Evolutionary conservation across 2,797 vertebrate species (phyloP).

Genomic region (Nannoperca obscura): DNA sequence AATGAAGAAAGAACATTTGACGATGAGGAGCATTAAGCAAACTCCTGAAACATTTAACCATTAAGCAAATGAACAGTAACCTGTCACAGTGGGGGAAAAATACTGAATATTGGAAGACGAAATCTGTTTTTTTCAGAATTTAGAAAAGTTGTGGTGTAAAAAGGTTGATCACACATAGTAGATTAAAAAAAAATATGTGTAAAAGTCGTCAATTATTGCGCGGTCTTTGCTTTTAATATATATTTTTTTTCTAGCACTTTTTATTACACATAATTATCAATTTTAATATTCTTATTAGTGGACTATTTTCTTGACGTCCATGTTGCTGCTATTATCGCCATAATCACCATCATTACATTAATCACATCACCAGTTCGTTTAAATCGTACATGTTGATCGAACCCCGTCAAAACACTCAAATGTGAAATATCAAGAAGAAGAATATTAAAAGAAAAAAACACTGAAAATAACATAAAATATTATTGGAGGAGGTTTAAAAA

Average conservation of each 20-base stretch:
- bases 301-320: not conserved
- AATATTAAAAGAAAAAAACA: not conserved
- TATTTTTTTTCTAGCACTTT: not conserved
- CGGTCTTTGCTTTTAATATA: not conserved
- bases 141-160: not conserved
- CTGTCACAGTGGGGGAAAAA: slow-evolving; percentile 9
- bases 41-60: slow-evolving; percentile 58
- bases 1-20: slow-evolving; percentile 59
- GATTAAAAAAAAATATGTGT: too few relatives aligned
- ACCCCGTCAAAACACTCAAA: not conserved
- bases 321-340: not conserved
- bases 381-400: not conserved
- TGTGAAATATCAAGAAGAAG: not conserved
- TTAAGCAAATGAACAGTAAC: slow-evolving; percentile 40
- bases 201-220: not conserved
- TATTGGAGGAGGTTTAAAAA: not conserved
- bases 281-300: not conserved
- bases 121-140: not conserved
- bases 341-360: slow-evolving; percentile 3
- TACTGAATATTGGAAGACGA: not conserved
- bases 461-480: not conserved
- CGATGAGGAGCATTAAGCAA: slow-evolving; percentile 54
- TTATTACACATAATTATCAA: not conserved
- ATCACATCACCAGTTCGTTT: not conserved
- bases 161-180: not conserved